These are phyloP conservation scores for Lepilemur ruficaudatus DNA, from an alignment of 2,797 vertebrate genomes.

Conservation along the genomic window DNA sequence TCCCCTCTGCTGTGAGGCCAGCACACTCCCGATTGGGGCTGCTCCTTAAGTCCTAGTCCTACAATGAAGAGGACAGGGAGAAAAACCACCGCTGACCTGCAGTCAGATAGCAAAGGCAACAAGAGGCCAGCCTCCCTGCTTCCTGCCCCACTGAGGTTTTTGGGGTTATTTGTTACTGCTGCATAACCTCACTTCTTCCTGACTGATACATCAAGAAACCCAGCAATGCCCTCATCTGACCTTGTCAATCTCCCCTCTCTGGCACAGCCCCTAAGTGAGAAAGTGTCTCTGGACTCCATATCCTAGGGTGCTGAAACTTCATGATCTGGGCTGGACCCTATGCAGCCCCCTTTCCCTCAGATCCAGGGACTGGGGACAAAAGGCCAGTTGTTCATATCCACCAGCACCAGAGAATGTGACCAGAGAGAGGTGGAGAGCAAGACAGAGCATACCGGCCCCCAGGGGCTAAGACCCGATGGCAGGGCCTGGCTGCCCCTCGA, in stretches of 20 bases:
- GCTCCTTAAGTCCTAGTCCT: background rate
- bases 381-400: background rate
- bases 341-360: background rate
- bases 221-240: background rate
- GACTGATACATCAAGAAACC: background rate
- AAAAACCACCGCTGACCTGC: background rate
- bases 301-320: background rate
- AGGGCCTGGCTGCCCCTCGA: background rate
- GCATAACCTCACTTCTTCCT: background rate
- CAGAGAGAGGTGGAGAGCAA: background rate
- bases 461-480: background rate
- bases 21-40: no score
- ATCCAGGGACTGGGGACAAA: background rate
- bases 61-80: background rate
- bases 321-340: background rate
- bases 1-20: background rate
- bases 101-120: background rate
- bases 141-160: background rate
- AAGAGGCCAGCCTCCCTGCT: background rate
- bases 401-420: background rate
- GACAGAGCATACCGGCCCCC: background rate
- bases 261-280: background rate
- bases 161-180: background rate
- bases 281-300: background rate
- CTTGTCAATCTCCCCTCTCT: background rate